phyloP scores from a whole-genome alignment of 35 echinoderm and acorn worm genomes.

The Apostichopus californicus region DNA sequence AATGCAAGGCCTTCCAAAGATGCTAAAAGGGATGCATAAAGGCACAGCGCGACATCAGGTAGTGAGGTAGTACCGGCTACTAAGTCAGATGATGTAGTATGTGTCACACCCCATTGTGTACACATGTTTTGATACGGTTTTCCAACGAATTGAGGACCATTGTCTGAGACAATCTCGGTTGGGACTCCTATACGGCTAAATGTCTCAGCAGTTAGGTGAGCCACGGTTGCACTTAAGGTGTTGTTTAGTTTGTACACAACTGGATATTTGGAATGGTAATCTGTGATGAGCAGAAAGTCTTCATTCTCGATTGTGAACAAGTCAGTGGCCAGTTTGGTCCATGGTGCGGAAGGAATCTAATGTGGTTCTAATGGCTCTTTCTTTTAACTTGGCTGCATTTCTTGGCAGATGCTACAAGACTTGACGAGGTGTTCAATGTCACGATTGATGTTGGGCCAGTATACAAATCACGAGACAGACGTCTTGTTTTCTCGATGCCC shows the following conservation, averaged over 20 bases:
- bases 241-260: too few species aligned
- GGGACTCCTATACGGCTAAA: slow-evolving; percentile 63
- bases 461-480: slow-evolving; percentile 55
- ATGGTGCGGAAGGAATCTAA: slow-evolving; percentile 66
- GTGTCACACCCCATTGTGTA: slow-evolving; percentile 56
- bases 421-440: slow-evolving; percentile 57
- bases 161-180: slow-evolving; percentile 71
- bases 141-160: slow-evolving; percentile 66
- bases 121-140: slow-evolving; percentile 65
- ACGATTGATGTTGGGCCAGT: slow-evolving; percentile 72
- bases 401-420: slow-evolving; percentile 52
- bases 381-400: neutral
- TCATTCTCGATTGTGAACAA: neutral
- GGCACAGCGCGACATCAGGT: too few species aligned
- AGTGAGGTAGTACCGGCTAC: too few species aligned
- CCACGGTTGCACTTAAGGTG: too few species aligned
- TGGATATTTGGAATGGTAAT: too few species aligned
- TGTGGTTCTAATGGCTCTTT: slow-evolving; percentile 44
- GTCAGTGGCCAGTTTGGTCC: slow-evolving; percentile 61
- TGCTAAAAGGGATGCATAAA: too few species aligned
- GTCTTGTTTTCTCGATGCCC: slow-evolving; percentile 77
- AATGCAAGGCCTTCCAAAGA: too few species aligned
- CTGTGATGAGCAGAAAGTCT: too few species aligned
- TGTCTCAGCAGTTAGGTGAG: too few species aligned
- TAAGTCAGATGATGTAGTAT: slow-evolving; percentile 49